Conservation (phyloP, 2,113 vertebrate genomes). For the Irena cyanogastra region DNA sequence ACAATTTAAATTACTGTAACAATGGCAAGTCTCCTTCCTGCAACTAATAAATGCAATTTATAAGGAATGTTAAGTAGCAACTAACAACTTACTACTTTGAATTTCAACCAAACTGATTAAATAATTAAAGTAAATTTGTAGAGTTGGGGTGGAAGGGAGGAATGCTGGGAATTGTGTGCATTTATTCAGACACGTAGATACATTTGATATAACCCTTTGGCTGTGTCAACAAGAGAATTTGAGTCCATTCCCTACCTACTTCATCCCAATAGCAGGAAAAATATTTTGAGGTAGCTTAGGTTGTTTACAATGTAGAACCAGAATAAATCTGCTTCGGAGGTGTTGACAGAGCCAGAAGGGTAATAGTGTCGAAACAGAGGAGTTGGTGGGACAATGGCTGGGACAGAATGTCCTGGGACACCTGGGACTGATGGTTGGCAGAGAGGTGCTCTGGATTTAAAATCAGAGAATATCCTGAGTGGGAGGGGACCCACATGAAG, state of each 20-base stretch:
- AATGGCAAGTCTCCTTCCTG: constrained; percentile 74
- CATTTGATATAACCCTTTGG: neutral
- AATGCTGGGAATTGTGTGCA: constrained; percentile 19
- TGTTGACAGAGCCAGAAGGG: neutral
- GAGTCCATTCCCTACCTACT: neutral
- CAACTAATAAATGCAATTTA: constrained; percentile 84
- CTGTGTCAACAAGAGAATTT: constrained; percentile 34
- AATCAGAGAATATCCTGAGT: neutral
- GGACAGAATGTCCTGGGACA: neutral
- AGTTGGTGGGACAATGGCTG: neutral
- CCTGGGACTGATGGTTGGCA: neutral
- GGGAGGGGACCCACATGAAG: too few species aligned
- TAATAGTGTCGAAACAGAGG: neutral
- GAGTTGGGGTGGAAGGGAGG: constrained; percentile 62
- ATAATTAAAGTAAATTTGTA: constrained; percentile 75
- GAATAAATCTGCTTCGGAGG: neutral
- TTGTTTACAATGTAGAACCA: neutral
- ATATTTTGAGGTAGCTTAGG: neutral
- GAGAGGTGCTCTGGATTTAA: neutral
- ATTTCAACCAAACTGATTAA: constrained; percentile 79
- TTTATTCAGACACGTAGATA: constrained; percentile 39
- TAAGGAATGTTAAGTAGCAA: constrained; percentile 84
- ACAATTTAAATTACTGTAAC: constrained; percentile 78
- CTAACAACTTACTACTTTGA: constrained; percentile 80
- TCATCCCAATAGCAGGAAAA: neutral